Base-by-base conservation (phyloP, 2,888 invertebrate species). In the Oxyteleia sp. region DNA sequence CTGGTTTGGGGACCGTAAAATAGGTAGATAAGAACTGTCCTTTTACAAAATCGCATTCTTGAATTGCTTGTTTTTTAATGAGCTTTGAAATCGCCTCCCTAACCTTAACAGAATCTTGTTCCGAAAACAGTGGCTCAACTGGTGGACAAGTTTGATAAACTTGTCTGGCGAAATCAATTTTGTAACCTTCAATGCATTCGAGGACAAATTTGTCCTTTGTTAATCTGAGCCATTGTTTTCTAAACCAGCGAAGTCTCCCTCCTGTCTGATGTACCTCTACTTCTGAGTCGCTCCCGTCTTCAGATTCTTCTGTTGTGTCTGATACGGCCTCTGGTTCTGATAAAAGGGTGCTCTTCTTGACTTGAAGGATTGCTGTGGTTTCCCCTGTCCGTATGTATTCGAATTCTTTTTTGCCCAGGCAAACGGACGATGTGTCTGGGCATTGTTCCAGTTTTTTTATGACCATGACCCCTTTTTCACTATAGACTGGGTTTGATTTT, bases 1-100 rank as follows among this genome's bases (percentile, higher is more conserved):
- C 72, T 16, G 68, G 64, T 47, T 86, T 85, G 13, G 59, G 78
- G 0, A 84, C 74, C 49, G 79, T 74, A 18, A 87, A 87, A 72
- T 61, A 82, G 1, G 51, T 59, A 0, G 87, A 59, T 0, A 71
- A n/a, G 26, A 59, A 59, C 15, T 69, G 69, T 7, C 57, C 45
- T 32, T 69, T 2, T 4, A 20, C 15, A 13, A 11, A 23, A 1
- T n/a, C 0, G 13, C 69, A 69, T 18, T 57, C 32, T 32, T 11
- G 8, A 57, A 69, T 29, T 10, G 57, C 55, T 29, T 53, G 15
- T 20, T 45, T 69, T 18, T 18, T 18, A 13, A 71, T 13, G 4
- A 64, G 35, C 26, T 64, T 64, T 1, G 11, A 16, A 23, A 75
- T 66, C 13, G 55, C 64, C 0, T 57, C 23, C 2, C 32, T 26